Conservation (phyloP, 2,888 invertebrate species). For the Spisula subtruncata region DNA sequence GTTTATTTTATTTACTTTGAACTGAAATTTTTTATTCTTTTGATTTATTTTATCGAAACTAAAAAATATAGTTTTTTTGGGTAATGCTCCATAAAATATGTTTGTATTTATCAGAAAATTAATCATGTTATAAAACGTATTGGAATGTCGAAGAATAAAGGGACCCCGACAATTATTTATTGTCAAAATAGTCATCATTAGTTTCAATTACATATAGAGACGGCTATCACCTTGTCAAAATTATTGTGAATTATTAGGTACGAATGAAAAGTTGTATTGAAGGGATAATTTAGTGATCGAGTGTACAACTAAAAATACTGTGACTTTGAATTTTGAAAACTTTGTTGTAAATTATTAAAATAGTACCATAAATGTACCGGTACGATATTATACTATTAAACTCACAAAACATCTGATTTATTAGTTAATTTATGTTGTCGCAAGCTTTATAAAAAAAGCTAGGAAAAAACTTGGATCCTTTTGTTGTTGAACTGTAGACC, state of each 20-base stretch:
- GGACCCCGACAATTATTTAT: not conserved
- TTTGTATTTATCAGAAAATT: not conserved
- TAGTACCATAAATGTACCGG: no score
- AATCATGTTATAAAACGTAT: not conserved
- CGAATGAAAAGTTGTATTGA: not conserved
- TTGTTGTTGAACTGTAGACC: no score
- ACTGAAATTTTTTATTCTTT: not conserved
- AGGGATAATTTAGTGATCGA: not conserved
- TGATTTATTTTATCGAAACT: not conserved
- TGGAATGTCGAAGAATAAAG: not conserved
- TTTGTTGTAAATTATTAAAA: no score
- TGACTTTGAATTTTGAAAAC: no score
- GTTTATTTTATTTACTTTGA: slow-evolving; percentile 12
- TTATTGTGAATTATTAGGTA: not conserved
- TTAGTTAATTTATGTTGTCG: no score
- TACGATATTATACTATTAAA: no score
- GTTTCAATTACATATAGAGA: slow-evolving; percentile 2
- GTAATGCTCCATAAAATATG: not conserved
- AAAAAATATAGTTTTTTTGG: not conserved
- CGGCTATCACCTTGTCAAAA: not conserved
- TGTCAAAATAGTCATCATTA: not conserved
- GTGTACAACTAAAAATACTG: not conserved
- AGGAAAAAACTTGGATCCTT: no score
- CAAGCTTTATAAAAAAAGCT: no score
- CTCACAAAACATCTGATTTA: no score